These are phyloP conservation scores for Stratiomys singularior DNA, from an alignment of 2,888 invertebrate genomes.

Conservation along the genomic window DNA sequence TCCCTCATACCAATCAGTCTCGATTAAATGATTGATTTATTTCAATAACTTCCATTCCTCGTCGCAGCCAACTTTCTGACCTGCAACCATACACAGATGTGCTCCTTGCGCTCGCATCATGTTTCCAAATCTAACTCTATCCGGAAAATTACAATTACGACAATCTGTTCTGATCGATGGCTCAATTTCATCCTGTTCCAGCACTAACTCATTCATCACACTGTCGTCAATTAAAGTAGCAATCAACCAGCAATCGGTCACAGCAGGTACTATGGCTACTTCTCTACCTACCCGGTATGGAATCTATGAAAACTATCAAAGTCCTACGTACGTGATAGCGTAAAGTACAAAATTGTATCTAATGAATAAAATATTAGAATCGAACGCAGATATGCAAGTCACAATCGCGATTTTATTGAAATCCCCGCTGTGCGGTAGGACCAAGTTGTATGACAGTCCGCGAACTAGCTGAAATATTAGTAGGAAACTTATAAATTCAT, in stretches of 20 bases:
- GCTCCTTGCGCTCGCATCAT: background rate
- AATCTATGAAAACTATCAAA: background rate
- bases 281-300: background rate
- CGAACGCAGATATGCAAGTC: conserved; percentile 28
- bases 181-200: conserved; percentile 37
- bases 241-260: conserved; percentile 45
- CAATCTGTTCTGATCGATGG: conserved; percentile 44
- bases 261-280: conserved; percentile 33
- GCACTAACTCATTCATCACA: conserved; percentile 44
- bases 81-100: conserved; percentile 16
- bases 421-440: conserved; percentile 2
- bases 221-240: conserved; percentile 43
- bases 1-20: conserved; percentile 14
- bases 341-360: background rate
- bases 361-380: conserved; percentile 32
- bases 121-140: conserved; percentile 22
- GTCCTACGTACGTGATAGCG: background rate
- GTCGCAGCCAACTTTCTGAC: background rate
- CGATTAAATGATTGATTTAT: conserved; percentile 39
- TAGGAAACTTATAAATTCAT: conserved; percentile 1
- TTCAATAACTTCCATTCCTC: conserved; percentile 33
- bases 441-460: background rate
- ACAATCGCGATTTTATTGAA: conserved; percentile 24
- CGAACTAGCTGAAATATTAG: background rate
- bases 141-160: conserved; percentile 29